Conservation (phyloP, 2,797 vertebrate genomes). For the Ptychadena robeensis region DNA sequence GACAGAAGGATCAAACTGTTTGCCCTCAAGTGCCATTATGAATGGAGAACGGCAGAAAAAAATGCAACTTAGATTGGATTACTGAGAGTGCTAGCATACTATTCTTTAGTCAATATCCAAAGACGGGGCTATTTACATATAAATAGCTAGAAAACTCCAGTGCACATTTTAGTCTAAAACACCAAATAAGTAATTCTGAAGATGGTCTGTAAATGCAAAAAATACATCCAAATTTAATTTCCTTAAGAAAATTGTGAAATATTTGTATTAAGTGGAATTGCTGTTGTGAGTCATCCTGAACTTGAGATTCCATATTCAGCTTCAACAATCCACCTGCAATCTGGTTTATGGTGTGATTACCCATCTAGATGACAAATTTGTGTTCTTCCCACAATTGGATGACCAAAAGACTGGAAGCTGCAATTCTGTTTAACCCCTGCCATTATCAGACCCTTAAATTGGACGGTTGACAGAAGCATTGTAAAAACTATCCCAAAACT, state of each 20-base stretch:
- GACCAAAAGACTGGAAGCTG: too few relatives aligned
- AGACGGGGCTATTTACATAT: conserved; percentile 72
- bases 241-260: background rate
- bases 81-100: conserved; percentile 63
- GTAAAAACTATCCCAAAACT: too few relatives aligned
- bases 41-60: conserved; percentile 65
- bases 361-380: too few relatives aligned
- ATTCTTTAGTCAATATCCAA: conserved; percentile 68
- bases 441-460: too few relatives aligned
- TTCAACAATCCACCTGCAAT: too few relatives aligned
- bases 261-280: too few relatives aligned
- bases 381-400: too few relatives aligned
- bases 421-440: too few relatives aligned
- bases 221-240: conserved; percentile 66
- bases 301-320: too few relatives aligned
- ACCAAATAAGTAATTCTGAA: conserved; percentile 66
- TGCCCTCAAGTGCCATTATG: conserved; percentile 66
- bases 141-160: conserved; percentile 73
- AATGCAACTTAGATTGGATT: conserved; percentile 67
- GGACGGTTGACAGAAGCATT: too few relatives aligned
- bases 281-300: too few relatives aligned
- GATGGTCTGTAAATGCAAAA: conserved; percentile 62
- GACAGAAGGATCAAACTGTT: conserved; percentile 68
- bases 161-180: conserved; percentile 65
- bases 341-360: too few relatives aligned